Conservation (phyloP, 2,113 vertebrate genomes). For the Ptilorrhoa leucosticta region DNA sequence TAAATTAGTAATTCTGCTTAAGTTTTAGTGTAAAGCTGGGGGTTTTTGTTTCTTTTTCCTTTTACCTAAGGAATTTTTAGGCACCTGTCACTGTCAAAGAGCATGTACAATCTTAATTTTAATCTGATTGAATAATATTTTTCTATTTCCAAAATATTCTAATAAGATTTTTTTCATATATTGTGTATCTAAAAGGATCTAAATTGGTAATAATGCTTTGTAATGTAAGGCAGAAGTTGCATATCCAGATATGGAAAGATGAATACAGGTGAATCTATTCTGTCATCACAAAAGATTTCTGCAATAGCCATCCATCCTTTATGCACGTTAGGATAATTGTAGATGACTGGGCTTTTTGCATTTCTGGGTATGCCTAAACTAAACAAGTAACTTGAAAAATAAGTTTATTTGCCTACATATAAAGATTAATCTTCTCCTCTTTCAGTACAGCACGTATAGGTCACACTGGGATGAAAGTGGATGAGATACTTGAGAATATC, state of each 20-base stretch:
- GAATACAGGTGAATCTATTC: neutral
- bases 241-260: neutral
- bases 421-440: neutral
- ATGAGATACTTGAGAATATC: slow-evolving; percentile 78
- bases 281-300: neutral
- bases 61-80: neutral
- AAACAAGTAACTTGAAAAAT: neutral
- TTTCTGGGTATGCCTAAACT: neutral
- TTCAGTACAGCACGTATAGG: slow-evolving; percentile 79
- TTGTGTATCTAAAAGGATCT: neutral
- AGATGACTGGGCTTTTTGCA: neutral
- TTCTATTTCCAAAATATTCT: neutral
- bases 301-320: neutral
- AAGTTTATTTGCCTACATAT: neutral
- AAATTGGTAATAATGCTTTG: neutral
- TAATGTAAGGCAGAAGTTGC: neutral
- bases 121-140: neutral
- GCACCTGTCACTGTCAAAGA: neutral
- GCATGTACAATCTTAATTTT: neutral
- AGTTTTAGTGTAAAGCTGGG: neutral
- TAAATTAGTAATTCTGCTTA: neutral
- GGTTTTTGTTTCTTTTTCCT: neutral
- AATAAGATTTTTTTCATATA: neutral
- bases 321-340: neutral
- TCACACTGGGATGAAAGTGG: slow-evolving; percentile 78